Conservation (phyloP, 1,140 invertebrate genomes). For the Episyrphus balteatus region DNA sequence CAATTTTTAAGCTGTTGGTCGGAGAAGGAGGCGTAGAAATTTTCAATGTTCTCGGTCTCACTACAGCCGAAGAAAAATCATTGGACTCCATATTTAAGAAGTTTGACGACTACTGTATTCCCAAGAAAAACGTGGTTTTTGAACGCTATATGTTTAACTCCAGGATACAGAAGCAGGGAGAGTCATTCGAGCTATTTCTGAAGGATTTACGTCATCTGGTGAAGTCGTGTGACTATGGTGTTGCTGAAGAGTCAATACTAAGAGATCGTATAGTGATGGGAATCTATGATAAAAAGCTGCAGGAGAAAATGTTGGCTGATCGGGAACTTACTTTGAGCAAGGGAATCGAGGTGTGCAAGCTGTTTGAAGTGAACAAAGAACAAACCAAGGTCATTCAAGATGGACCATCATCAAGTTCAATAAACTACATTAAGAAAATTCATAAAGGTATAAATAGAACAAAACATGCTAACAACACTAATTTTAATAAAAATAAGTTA, state of each 20-base stretch:
- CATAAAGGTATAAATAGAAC: too few species aligned
- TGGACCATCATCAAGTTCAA: neutral
- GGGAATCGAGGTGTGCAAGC: conserved; percentile 15
- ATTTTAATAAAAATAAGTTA: too few species aligned
- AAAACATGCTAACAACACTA: too few species aligned
- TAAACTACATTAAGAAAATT: neutral
- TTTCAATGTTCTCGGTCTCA: conserved; percentile 11
- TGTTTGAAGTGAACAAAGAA: neutral
- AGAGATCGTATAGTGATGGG: conserved; percentile 16
- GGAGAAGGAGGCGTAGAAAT: conserved; percentile 13
- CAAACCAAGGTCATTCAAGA: neutral
- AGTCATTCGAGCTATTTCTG: conserved; percentile 19
- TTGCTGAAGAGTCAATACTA: conserved; percentile 11
- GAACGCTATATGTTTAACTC: conserved; percentile 18
- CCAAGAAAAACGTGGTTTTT: conserved; percentile 17
- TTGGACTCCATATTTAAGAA: conserved; percentile 6
- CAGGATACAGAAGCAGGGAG: conserved; percentile 15
- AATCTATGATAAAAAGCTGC: conserved; percentile 19
- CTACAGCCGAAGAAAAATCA: conserved; percentile 7
- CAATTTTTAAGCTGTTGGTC: conserved; percentile 12
- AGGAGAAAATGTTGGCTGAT: conserved; percentile 23
- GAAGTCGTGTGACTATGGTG: conserved; percentile 14
- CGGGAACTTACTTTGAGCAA: conserved; percentile 17
- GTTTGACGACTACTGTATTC: conserved; percentile 15
- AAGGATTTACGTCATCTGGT: conserved; percentile 16